These are phyloP conservation scores for Labroides dimidiatus DNA, from an alignment of 2,797 vertebrate genomes.

Conservation along the genomic window DNA sequence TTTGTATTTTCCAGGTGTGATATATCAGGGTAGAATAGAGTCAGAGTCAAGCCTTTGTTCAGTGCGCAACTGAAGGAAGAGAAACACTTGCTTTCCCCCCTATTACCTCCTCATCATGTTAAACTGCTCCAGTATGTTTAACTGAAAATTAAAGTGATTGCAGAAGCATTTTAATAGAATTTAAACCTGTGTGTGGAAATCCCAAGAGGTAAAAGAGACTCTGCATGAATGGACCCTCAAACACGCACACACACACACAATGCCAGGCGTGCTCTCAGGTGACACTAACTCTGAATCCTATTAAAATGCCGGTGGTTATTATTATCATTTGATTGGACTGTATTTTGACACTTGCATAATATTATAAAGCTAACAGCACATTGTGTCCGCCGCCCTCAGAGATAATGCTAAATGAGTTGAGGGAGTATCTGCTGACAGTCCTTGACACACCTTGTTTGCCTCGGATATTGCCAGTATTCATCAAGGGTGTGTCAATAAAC, in stretches of 20 bases:
- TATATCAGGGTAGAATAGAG: conserved; percentile 17
- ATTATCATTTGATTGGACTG: conserved; percentile 49
- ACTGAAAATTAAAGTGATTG: conserved; percentile 50
- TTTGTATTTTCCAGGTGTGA: not conserved
- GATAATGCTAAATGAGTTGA: conserved; percentile 50
- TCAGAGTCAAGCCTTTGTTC: conserved; percentile 1
- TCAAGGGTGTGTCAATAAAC: conserved; percentile 43
- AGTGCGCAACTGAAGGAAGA: conserved; percentile 9
- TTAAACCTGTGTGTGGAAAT: conserved; percentile 23
- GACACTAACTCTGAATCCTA: conserved; percentile 43
- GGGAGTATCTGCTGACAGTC: conserved; percentile 42
- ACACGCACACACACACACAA: not conserved
- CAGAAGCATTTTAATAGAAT: conserved; percentile 45
- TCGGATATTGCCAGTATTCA: conserved; percentile 44
- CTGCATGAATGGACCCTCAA: conserved; percentile 22
- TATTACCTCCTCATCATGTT: conserved; percentile 33
- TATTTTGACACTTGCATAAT: conserved; percentile 52
- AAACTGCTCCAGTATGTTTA: conserved; percentile 44
- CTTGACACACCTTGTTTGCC: conserved; percentile 52
- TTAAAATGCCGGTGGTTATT: conserved; percentile 50
- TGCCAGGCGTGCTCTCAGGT: conserved; percentile 21
- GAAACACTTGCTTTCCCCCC: conserved; percentile 22
- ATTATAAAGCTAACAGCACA: conserved; percentile 38
- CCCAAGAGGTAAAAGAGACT: conserved; percentile 37
- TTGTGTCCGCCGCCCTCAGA: conserved; percentile 34